These are phyloP conservation scores for Morpho helenor DNA, from an alignment of 2,888 invertebrate species.

Conservation along the genomic window DNA sequence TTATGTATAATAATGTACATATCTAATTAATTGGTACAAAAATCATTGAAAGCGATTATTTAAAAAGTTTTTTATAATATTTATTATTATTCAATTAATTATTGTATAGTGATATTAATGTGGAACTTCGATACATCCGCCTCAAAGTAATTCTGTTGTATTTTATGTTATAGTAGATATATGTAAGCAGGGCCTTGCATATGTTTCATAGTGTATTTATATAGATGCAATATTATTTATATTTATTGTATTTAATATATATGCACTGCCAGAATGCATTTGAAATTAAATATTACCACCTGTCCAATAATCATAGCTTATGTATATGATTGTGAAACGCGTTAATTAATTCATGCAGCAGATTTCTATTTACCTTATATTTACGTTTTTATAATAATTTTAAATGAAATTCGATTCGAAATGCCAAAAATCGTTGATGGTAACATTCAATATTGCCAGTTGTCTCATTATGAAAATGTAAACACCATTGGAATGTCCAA, in stretches of 20 bases:
- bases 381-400: slow-evolving; percentile 27
- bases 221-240: slow-evolving; percentile 13
- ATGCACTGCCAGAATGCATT: slow-evolving; percentile 64
- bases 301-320: slow-evolving; percentile 19
- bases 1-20: slow-evolving; percentile 39
- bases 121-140: slow-evolving; percentile 34
- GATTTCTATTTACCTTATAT: slow-evolving; percentile 25
- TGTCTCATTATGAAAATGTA: background rate
- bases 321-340: slow-evolving; percentile 11
- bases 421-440: slow-evolving; percentile 10
- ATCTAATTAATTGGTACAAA: slow-evolving; percentile 34
- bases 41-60: slow-evolving; percentile 34
- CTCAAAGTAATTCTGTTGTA: slow-evolving; percentile 3
- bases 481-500: background rate
- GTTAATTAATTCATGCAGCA: slow-evolving; percentile 19
- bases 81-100: slow-evolving; percentile 17
- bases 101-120: slow-evolving; percentile 30
- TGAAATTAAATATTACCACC: slow-evolving; percentile 31
- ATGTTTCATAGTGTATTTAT: slow-evolving; percentile 21
- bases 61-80: slow-evolving; percentile 24
- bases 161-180: slow-evolving; percentile 9
- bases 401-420: slow-evolving; percentile 18
- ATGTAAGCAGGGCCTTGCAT: slow-evolving; percentile 63
- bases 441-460: too few species aligned
- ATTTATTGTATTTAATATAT: slow-evolving; percentile 32